Evolutionary conservation across 2,797 vertebrate species (phyloP).

Genomic region (Todus mexicanus): DNA sequence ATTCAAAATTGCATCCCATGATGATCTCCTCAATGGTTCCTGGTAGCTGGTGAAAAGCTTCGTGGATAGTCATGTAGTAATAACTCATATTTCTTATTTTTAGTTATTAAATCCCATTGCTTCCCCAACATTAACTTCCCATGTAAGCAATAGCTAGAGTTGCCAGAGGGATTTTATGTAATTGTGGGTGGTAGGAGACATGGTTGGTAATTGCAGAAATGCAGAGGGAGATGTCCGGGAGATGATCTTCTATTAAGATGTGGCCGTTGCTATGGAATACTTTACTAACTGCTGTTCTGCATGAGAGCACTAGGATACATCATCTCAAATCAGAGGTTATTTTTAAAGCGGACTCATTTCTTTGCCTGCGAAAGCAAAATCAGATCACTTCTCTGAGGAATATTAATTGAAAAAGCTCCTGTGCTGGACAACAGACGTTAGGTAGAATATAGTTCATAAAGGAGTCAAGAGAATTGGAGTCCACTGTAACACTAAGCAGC

Average conservation of each 20-base stretch:
- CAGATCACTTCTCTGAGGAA: slow-evolving; percentile 46
- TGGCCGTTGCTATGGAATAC: slow-evolving; percentile 46
- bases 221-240: slow-evolving; percentile 55
- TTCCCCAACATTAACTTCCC: slow-evolving; percentile 57
- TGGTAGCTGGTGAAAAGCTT: slow-evolving; percentile 31
- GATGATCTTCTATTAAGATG: slow-evolving; percentile 53
- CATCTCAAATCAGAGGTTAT: slow-evolving; percentile 33
- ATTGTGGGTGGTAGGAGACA: slow-evolving; percentile 43
- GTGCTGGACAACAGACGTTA: slow-evolving; percentile 14
- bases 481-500: not conserved
- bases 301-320: slow-evolving; percentile 8
- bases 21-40: not conserved
- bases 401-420: slow-evolving; percentile 1
- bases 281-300: slow-evolving; percentile 26
- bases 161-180: slow-evolving; percentile 45
- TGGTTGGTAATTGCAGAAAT: slow-evolving; percentile 51
- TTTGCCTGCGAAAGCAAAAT: slow-evolving; percentile 45
- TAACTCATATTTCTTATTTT: slow-evolving; percentile 45
- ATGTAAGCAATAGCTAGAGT: slow-evolving; percentile 49
- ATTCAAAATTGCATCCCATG: slow-evolving; percentile 23
- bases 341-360: slow-evolving; percentile 47
- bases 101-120: slow-evolving; percentile 42
- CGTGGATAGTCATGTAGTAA: not conserved
- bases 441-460: not conserved
- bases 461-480: not conserved